Percentiles rank a stretch among this genome's conserved stretches.
phyloP scores from a whole-genome alignment of 2,797 vertebrate genomes.

The Hydrophis major region DNA sequence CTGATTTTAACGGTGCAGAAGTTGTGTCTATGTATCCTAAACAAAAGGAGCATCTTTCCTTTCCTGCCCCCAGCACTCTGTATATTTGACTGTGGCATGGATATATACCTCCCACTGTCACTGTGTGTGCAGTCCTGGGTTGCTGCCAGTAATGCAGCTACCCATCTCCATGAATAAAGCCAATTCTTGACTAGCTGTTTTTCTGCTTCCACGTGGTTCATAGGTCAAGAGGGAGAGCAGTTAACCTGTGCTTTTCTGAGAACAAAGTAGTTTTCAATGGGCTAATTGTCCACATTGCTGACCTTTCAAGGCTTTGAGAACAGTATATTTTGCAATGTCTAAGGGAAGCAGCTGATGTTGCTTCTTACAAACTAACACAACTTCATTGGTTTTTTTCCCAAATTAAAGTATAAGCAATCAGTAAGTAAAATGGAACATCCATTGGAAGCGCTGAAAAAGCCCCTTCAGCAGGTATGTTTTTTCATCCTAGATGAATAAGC shows the following conservation, averaged over 20 bases:
- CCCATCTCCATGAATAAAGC: conserved; percentile 74
- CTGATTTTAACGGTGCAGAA: conserved; percentile 29
- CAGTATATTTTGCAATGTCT: not conserved
- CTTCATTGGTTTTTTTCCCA: not conserved
- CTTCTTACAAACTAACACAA: not conserved
- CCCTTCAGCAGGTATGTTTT: not conserved
- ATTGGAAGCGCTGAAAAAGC: not conserved
- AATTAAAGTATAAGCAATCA: not conserved
- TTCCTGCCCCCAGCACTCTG: conserved; percentile 55
- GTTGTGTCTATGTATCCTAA: conserved; percentile 40
- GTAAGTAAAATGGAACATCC: not conserved
- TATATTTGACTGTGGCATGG: conserved; percentile 78
- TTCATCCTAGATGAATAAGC: not conserved
- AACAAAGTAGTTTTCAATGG: conserved; percentile 3
- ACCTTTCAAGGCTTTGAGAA: not conserved
- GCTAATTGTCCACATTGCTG: not conserved
- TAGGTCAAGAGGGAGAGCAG: conserved; percentile 2
- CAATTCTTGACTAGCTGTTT: conserved; percentile 70
- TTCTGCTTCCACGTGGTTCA: conserved; percentile 41
- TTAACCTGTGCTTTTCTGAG: not conserved
- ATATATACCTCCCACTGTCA: conserved; percentile 61
- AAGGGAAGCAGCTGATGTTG: not conserved
- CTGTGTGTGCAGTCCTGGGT: conserved; percentile 71
- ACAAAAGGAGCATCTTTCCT: conserved; percentile 35
- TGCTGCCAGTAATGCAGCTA: conserved; percentile 69